phyloP scores from a whole-genome alignment of 1,140 invertebrate genomes.

The Lysiphlebus fabarum region DNA sequence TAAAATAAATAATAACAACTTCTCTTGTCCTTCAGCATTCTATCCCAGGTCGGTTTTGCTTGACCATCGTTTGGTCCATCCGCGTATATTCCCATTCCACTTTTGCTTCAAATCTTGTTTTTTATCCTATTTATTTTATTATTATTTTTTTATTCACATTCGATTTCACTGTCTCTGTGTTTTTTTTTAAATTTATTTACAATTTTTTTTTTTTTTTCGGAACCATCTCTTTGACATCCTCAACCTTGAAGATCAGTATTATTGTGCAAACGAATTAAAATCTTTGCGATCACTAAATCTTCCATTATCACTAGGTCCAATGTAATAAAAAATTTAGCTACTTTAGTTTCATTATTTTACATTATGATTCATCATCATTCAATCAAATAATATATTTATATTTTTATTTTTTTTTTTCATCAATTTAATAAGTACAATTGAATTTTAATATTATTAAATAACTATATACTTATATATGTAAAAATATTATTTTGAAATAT shows the following conservation, averaged over 20 bases:
- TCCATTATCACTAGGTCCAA: too few species aligned
- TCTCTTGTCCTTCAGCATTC: conserved; percentile 38
- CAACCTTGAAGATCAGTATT: conserved; percentile 12
- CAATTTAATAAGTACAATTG: too few species aligned
- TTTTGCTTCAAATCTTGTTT: conserved; percentile 13
- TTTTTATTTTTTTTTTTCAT: too few species aligned
- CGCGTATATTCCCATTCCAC: not conserved
- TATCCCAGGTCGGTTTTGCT: conserved; percentile 27
- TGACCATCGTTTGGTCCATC: conserved; percentile 10
- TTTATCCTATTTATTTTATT: conserved; percentile 4
- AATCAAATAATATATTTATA: too few species aligned
- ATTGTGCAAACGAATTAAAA: conserved; percentile 19
- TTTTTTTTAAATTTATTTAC: not conserved
- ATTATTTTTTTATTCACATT: conserved; percentile 5
- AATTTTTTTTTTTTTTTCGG: not conserved
- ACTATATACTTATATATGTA: too few species aligned
- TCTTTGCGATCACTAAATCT: too few species aligned
- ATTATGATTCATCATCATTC: too few species aligned
- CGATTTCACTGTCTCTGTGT: not conserved
- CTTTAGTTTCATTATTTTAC: too few species aligned
- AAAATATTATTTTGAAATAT: too few species aligned
- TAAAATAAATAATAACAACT: conserved; percentile 12
- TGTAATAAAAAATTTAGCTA: too few species aligned
- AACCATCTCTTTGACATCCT: conserved; percentile 17
- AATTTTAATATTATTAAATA: too few species aligned